Conservation (phyloP, 2,113 vertebrate species). For the Vombatus ursinus region DNA sequence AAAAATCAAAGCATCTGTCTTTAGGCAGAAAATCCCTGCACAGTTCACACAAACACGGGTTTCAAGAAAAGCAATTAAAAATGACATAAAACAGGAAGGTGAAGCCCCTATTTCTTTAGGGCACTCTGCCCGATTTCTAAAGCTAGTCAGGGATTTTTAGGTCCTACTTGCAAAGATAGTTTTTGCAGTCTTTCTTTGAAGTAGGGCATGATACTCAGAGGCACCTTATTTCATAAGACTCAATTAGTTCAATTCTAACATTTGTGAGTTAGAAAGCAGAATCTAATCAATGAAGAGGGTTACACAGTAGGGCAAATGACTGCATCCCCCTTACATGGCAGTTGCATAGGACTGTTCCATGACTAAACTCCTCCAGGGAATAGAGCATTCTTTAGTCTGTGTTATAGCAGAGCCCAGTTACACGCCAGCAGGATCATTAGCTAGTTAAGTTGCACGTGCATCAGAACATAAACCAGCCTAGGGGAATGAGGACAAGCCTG, state of each 20-base stretch:
- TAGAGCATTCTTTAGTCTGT: not conserved
- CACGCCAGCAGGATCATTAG: not conserved
- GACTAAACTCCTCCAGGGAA: not conserved
- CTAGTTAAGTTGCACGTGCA: not conserved
- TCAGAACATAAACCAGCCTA: not conserved
- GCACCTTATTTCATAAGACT: not conserved
- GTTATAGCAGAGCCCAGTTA: not conserved
- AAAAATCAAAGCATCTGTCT: conserved; percentile 30
- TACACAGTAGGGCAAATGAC: not conserved
- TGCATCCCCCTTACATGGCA: not conserved
- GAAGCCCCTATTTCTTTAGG: not conserved
- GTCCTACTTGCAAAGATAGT: not conserved
- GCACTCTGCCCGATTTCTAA: not conserved
- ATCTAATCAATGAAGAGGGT: not conserved
- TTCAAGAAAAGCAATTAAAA: not conserved
- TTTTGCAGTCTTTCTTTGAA: not conserved
- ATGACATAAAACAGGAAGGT: not conserved
- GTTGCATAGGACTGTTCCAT: not conserved
- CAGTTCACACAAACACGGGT: conserved; percentile 2
- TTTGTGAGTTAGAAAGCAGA: not conserved
- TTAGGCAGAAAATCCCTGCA: not conserved
- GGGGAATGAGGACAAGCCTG: not conserved
- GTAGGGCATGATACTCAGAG: not conserved
- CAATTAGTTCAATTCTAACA: not conserved
- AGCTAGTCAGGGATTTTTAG: not conserved